These are phyloP conservation scores for Chloromyia formosa DNA, from an alignment of 2,888 invertebrate genomes.

Conservation along the genomic window DNA sequence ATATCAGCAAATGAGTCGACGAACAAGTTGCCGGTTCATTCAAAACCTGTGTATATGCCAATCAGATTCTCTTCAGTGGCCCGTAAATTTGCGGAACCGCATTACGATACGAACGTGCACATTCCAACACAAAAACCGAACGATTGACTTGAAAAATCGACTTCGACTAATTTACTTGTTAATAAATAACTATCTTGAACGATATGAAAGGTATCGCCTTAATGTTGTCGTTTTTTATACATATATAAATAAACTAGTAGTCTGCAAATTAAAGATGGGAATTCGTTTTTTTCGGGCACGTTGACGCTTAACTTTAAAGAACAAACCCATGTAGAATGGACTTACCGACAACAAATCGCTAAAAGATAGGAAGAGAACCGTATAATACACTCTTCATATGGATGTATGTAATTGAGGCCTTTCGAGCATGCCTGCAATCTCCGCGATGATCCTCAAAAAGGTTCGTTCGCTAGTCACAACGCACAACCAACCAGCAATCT, in stretches of 20 bases:
- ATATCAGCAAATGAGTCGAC: conserved; percentile 11
- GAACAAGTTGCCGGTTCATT: conserved; percentile 39
- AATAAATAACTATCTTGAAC: conserved; percentile 41
- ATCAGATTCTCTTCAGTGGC: conserved; percentile 37
- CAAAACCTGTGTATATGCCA: conserved; percentile 42
- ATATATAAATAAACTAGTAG: background rate
- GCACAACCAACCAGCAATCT: conserved; percentile 17
- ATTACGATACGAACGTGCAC: conserved; percentile 40
- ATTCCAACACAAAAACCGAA: conserved; percentile 34
- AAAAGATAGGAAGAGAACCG: conserved; percentile 19
- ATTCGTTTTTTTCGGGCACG: background rate
- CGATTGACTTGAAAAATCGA: conserved; percentile 28
- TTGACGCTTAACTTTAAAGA: conserved; percentile 34
- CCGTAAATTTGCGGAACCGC: conserved; percentile 33
- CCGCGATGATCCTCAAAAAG: background rate
- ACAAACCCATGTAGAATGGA: conserved; percentile 39
- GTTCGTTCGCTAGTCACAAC: conserved; percentile 7
- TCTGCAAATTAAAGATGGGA: conserved; percentile 31
- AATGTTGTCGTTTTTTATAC: background rate
- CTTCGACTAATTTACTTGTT: conserved; percentile 42
- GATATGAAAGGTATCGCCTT: conserved; percentile 40
- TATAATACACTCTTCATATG: no score
- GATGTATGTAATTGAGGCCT: background rate
- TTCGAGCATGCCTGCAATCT: background rate
- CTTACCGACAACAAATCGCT: conserved; percentile 35